Base-by-base conservation (phyloP, 92 coral and sea anemone species). In the Porites cylindrica region DNA sequence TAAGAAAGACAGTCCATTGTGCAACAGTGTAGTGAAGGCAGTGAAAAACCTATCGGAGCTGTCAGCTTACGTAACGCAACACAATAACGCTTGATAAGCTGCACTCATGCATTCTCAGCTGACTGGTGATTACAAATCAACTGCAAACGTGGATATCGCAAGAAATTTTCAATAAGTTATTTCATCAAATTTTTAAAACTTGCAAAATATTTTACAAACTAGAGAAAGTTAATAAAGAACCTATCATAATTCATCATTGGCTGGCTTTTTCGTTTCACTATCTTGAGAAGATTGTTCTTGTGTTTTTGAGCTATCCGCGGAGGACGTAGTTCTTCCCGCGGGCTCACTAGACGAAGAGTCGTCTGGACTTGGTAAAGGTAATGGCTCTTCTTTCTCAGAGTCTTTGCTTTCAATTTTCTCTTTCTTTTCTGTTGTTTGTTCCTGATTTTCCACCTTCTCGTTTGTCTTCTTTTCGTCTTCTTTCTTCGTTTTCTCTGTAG, bases 281-380 rank as follows among this genome's bases (percentile, higher is more conserved):
- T 67, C 58, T 23, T 85, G 82, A 12, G 75, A 19, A 2, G 88
- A 72, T 10, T 85, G 75, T 76, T 76, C 82, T 20, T 76, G 51
- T 6, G 66, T 66, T 85, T 85, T 19, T 76, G 88, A 51, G 43
- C 59, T 29, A 21, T 83, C 79, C 16, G 51, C 65, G 62, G 86
- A n/a, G 13, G 78, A 56, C 5, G 70, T 82, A 3, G 87, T 47
- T 13, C 78, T 61, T 32, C 26, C 78, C 61, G 80, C 80, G n/a
- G 87, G 61, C 70, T 38, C 79, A 17, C 71, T 61, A 17, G 86
- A 9, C 1, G 78, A 71, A 18, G 86, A 13, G 43, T 73, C 79
- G 61, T 83, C 87, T 50, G 80, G 83, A 18, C 83, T 82, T 16
- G 92, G 94, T 79, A 89, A 82, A 84, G 93, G 88, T 53, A 92